phyloP scores from a whole-genome alignment of 2,113 vertebrate genomes.

The Muntiacus muntjak region DNA sequence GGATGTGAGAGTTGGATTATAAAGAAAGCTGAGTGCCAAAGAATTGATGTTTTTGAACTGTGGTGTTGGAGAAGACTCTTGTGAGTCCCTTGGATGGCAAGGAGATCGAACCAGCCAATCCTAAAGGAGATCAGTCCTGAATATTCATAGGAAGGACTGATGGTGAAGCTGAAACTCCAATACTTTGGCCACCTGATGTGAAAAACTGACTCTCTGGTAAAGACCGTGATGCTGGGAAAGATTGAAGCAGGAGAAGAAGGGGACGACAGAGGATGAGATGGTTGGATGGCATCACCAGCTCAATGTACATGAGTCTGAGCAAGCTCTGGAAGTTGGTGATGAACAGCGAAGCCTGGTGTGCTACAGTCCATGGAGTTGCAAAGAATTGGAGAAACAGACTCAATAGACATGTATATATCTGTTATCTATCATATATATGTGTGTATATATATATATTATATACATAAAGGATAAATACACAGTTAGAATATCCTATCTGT shows the following conservation, averaged over 20 bases:
- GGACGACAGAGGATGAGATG: neutral
- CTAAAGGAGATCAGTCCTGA: neutral
- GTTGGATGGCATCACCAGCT: neutral
- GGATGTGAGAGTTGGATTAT: neutral
- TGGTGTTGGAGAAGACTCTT: neutral
- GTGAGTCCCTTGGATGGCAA: neutral
- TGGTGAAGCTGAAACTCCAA: neutral
- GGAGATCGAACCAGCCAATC: neutral
- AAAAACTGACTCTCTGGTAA: neutral
- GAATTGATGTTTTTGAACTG: neutral
- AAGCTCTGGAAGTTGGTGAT: neutral
- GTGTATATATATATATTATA: neutral
- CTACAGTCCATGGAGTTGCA: neutral
- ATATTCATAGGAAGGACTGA: neutral
- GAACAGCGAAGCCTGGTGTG: neutral
- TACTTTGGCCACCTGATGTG: neutral
- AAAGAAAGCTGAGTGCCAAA: neutral
- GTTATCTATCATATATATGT: neutral
- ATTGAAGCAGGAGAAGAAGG: neutral
- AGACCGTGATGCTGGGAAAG: neutral
- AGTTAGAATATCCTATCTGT: too few species aligned
- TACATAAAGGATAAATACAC: neutral
- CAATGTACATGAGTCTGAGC: neutral
- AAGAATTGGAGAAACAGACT: neutral
- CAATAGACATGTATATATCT: neutral